Conservation (phyloP, 2,113 vertebrate species). For the Albula glossodonta region DNA sequence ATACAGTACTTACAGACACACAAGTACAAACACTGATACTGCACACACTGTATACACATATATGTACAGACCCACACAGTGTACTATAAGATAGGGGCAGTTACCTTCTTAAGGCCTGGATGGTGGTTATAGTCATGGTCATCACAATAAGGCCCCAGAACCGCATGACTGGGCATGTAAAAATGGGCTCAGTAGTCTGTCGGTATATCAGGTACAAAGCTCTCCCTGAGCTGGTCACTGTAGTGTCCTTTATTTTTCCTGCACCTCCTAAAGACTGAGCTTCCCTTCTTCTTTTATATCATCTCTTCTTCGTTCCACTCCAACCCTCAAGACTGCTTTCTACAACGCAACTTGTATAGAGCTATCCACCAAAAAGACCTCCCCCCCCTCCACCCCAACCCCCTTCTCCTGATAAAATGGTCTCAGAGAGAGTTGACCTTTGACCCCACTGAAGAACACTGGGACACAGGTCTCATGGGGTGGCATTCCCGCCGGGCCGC, state of each 20-base stretch:
- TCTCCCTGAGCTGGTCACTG: constrained; percentile 8
- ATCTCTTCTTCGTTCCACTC: constrained; percentile 26
- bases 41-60: not conserved
- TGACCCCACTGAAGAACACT: constrained; percentile 52
- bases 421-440: constrained; percentile 55
- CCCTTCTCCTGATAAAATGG: constrained; percentile 60
- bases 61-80: not conserved
- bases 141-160: constrained; percentile 52
- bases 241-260: not conserved
- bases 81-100: not conserved
- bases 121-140: constrained; percentile 38
- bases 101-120: constrained; percentile 67
- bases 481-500: constrained; percentile 10
- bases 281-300: constrained; percentile 53
- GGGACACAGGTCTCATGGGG: constrained; percentile 38
- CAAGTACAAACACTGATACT: not conserved
- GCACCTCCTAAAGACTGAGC: not conserved
- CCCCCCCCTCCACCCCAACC: constrained; percentile 41
- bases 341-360: constrained; percentile 40
- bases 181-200: not conserved
- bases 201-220: not conserved
- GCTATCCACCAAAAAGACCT: constrained; percentile 45
- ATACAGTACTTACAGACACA: not conserved
- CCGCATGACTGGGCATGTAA: constrained; percentile 46
- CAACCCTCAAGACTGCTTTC: constrained; percentile 39